Evolutionary conservation across 2,797 vertebrate genomes (phyloP), one percentile per base, ranked within the genome.

Genomic region (Tympanoctomys barrerae): DNA sequence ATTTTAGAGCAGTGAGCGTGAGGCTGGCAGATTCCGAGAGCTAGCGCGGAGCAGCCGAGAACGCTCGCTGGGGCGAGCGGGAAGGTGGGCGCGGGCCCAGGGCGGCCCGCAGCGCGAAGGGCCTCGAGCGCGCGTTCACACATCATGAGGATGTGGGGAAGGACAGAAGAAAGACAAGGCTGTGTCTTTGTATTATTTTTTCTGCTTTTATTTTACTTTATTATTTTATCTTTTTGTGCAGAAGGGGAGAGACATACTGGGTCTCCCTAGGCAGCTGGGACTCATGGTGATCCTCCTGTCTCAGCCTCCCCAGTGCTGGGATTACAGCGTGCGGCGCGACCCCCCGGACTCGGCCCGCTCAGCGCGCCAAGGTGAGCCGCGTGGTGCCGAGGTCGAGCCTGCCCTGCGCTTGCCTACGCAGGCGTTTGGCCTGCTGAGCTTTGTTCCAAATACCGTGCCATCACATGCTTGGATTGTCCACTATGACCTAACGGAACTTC

Each of bases 1-100:
- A 93, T 96, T 98, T 96, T 95, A 94, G 93, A 97, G 78, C 46
- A 61, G 64, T 93, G 68, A 96, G 97, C 94, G 97, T 46, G 81
- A 77, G 19, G 36, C 90, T 91, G 97, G 94, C 95, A 97, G 86
- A 85, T 94, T 97, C 95, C 87, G 88, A 95, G 85, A 93, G 75
- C 84, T 92, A 89, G 77, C 95, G 61, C 88, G 90, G 91, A 92
- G 84, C 96, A 95, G 95, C 81, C 92, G 96, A 97, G 77, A 46
- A 64, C 94, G 85, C 91, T 97, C 96, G 94, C 42, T 42, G 42
- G 42, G 94, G 88, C 95, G 80, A 87, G 79, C 39, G 75, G 61
- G 79, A 91, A 96, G 87, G 13, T 96, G 94, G 33, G 73, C 87
- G 54, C 94, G 91, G 95, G 91, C 90, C 96, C 77, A 84, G 62